Evolutionary conservation across 2,113 vertebrate genomes (phyloP), one percentile per base, ranked within the genome.

Genomic region (Gila orcuttii): DNA sequence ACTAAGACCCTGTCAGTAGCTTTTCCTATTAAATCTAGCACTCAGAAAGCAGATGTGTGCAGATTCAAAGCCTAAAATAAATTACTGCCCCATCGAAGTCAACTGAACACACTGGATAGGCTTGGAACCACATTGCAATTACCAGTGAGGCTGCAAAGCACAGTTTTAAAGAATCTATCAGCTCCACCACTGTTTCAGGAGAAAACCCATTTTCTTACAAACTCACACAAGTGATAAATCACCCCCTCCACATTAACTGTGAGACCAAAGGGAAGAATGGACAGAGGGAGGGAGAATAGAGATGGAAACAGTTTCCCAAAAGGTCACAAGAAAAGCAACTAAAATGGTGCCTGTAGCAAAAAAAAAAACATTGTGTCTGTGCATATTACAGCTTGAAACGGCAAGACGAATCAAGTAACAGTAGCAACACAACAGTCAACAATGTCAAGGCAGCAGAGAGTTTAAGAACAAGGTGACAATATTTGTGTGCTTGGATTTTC

Each of bases 261-360:
- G 19, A 73, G 25, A 66, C 17, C 66, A 81, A 73, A 73, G 36
- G 79, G 82, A 71, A 83, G 47, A 28, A 69, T 3, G 13, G 69
- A 39, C n/a, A 84, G 45, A 66, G 25, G 25, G 47, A 19, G 62
- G 86, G 81, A 83, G 82, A 89, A 76, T 87, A 89, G 31, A 92
- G 57, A 87, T 47, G 47, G 52, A 86, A 89, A 90, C 74, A 73
- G 81, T 91, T 92, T 84, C 60, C 50, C 71, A 85, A 91, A 92
- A 93, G 89, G 91, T 93, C 89, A 92, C 19, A 85, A 62, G 60
- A 66, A 82, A 88, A 89, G 85, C 19, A 69, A 78, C 42, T 79
- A 69, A 57, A 50, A 71, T n/a, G 59, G 71, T 55, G 71, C 45
- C 85, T 39, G 62, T 36, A 50, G 45, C 50, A 42, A 52, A 86